Conservation (phyloP, 1,140 invertebrate genomes). For the Theocolax elegans region DNA sequence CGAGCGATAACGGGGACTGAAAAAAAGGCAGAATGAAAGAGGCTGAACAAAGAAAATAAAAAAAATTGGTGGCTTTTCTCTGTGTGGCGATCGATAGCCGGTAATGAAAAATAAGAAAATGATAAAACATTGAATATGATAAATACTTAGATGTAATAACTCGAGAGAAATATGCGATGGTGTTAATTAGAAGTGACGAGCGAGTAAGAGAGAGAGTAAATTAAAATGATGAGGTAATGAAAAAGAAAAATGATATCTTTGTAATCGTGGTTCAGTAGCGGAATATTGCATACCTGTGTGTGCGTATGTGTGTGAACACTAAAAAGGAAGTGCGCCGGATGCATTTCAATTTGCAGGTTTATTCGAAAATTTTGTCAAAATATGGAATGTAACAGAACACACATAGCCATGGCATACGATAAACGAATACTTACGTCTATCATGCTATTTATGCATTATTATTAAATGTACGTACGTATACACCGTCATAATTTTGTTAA, state of each 20-base stretch:
- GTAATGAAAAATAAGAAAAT: not conserved
- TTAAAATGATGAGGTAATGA: conserved; percentile 24
- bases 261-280: conserved; percentile 12
- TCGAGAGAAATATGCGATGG: conserved; percentile 7
- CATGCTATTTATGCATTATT: conserved; percentile 22
- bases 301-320: conserved; percentile 10
- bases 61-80: conserved; percentile 18
- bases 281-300: conserved; percentile 10
- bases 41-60: conserved; percentile 1
- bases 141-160: conserved; percentile 31
- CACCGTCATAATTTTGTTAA: conserved; percentile 28
- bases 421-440: conserved; percentile 29
- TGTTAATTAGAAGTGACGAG: conserved; percentile 6
- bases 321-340: conserved; percentile 34
- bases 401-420: conserved; percentile 16
- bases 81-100: conserved; percentile 25
- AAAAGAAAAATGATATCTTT: conserved; percentile 16
- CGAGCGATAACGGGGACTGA: conserved; percentile 35
- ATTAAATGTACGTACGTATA: conserved; percentile 24
- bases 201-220: conserved; percentile 5
- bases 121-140: conserved; percentile 17
- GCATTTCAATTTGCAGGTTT: conserved; percentile 23
- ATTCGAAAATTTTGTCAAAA: conserved; percentile 15
- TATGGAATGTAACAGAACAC: conserved; percentile 11
- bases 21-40: conserved; percentile 9